These are phyloP conservation scores for Bovichtus diacanthus DNA, from an alignment of 2,797 vertebrate genomes.

Conservation along the genomic window DNA sequence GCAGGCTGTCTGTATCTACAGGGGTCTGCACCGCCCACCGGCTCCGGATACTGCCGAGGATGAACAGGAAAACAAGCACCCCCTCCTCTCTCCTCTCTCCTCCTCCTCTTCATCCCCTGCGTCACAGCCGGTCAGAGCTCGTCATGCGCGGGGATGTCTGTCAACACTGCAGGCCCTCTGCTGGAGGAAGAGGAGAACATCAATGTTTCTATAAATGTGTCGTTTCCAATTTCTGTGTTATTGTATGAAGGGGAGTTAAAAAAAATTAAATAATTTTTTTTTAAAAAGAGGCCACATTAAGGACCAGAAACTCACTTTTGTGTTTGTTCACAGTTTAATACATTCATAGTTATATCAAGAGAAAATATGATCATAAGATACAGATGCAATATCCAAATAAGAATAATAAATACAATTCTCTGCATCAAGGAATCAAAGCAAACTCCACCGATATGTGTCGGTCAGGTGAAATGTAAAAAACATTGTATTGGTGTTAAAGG, in stretches of 20 bases:
- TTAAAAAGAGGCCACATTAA: too few species aligned
- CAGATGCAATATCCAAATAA: background rate
- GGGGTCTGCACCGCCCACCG: slow-evolving; percentile 52
- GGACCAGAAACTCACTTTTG: background rate
- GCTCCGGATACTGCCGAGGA: slow-evolving; percentile 9
- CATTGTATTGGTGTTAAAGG: too few species aligned
- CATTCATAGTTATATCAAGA: background rate
- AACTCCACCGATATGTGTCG: background rate
- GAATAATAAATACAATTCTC: background rate
- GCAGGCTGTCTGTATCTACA: slow-evolving; percentile 15
- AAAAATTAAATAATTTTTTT: too few species aligned
- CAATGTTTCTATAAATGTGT: background rate
- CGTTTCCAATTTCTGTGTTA: background rate
- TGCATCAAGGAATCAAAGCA: background rate
- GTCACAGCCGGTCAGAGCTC: slow-evolving; percentile 25
- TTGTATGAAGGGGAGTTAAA: background rate
- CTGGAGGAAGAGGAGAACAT: slow-evolving; percentile 1
- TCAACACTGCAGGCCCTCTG: slow-evolving; percentile 42
- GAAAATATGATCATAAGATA: background rate
- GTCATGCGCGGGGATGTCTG: background rate
- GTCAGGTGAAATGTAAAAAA: background rate
- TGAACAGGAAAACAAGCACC: background rate
- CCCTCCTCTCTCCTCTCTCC: background rate
- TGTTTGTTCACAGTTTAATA: background rate
- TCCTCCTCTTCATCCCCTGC: background rate